These are phyloP conservation scores for Scolopax mira DNA, from an alignment of 2,113 vertebrate genomes.

Conservation along the genomic window DNA sequence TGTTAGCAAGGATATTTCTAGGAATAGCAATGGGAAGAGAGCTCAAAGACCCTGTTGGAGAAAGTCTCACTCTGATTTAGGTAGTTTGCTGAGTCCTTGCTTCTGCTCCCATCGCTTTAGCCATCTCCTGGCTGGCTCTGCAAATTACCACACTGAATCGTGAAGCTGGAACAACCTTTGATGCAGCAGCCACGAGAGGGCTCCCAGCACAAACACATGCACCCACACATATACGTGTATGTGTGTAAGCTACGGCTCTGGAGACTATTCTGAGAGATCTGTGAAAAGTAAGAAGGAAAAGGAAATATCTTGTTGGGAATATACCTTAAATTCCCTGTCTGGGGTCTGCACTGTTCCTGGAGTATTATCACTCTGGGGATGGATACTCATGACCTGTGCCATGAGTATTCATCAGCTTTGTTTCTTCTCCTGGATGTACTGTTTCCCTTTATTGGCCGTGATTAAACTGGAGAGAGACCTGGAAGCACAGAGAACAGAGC, in stretches of 20 bases:
- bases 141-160: fast-evolving
- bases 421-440: background rate
- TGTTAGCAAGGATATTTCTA: background rate
- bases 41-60: background rate
- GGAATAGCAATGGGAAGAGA: background rate
- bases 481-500: background rate
- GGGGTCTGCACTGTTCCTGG: too few relatives aligned
- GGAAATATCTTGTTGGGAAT: too few relatives aligned
- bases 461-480: background rate
- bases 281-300: too few relatives aligned
- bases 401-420: background rate
- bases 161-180: fast-evolving
- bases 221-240: fast-evolving
- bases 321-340: too few relatives aligned
- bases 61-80: fast-evolving
- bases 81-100: background rate
- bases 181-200: slow-evolving; percentile 48
- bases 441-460: background rate
- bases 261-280: too few relatives aligned
- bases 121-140: background rate
- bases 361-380: too few relatives aligned
- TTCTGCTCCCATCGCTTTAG: background rate
- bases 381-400: fast-evolving
- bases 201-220: background rate
- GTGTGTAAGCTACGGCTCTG: background rate